phyloP scores from a whole-genome alignment of 1,140 invertebrate species.

The Pseudomyrmex flavicornis region DNA sequence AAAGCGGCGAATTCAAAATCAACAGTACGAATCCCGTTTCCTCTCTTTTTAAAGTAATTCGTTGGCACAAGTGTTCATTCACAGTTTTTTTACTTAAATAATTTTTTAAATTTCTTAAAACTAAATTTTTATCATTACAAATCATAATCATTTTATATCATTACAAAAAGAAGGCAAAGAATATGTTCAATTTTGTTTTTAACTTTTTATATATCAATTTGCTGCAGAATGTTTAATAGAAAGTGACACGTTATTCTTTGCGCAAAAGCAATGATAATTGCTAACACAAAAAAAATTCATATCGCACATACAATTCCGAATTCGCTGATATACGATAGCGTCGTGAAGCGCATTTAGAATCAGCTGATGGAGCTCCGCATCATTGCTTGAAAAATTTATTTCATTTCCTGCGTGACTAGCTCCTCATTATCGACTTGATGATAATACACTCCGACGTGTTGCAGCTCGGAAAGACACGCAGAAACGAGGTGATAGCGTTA shows the following conservation, averaged over 20 bases:
- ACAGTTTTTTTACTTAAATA: neutral
- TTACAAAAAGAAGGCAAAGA: neutral
- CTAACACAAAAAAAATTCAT: neutral
- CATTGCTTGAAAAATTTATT: constrained; percentile 5
- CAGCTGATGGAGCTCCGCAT: neutral
- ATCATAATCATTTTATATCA: neutral
- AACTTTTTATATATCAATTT: neutral
- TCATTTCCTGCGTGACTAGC: neutral
- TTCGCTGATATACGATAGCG: neutral
- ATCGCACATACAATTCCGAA: neutral
- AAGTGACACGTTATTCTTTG: neutral
- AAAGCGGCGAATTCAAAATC: neutral
- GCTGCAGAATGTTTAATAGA: neutral
- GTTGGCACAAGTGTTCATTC: constrained; percentile 7
- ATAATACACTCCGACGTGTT: neutral
- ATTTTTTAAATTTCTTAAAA: no score
- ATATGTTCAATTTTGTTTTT: neutral
- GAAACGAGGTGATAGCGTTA: constrained; percentile 61
- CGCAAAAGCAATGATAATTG: neutral
- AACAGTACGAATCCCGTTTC: neutral
- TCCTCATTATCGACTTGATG: neutral
- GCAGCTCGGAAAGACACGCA: constrained; percentile 11
- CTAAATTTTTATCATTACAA: neutral
- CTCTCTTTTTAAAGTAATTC: neutral
- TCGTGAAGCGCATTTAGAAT: neutral